Percentiles rank a stretch among this genome's conserved stretches.
phyloP scores from a whole-genome alignment of 2,888 invertebrate species.

The Caenorhabditis angaria region DNA sequence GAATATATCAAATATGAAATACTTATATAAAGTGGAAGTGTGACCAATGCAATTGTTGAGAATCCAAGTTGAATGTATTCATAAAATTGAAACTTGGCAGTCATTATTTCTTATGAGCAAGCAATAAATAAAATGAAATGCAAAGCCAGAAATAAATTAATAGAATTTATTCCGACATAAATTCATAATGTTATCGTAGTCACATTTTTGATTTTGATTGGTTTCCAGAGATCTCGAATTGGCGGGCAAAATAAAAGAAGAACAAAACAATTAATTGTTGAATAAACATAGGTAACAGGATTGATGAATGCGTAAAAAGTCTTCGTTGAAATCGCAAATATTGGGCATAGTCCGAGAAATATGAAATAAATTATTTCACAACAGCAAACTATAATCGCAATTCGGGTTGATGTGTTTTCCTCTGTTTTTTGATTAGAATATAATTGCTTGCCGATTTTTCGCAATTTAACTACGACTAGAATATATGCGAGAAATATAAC shows the following conservation, averaged over 20 bases:
- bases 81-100: not conserved
- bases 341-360: not conserved
- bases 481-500: too few relatives aligned
- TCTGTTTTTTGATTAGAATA: too few relatives aligned
- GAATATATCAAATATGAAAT: not conserved
- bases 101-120: not conserved
- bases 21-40: not conserved
- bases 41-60: not conserved
- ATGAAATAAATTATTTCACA: not conserved
- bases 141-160: too few relatives aligned
- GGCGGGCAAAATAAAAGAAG: not conserved
- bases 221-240: not conserved
- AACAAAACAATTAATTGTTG: not conserved
- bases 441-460: too few relatives aligned
- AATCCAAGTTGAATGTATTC: not conserved
- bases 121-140: not conserved
- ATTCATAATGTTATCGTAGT: not conserved
- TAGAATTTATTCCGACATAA: too few relatives aligned
- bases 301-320: not conserved
- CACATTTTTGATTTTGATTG: not conserved
- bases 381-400: not conserved
- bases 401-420: conserved; percentile 10
- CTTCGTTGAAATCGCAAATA: not conserved
- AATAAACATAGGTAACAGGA: not conserved
- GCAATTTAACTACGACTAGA: too few relatives aligned